A percentile compares a stretch with the other conserved stretches of the same genome.
Evolutionary conservation across 37 sponge, comb jelly and placozoan genomes (phyloP).

Genomic region (Tethya wilhelma): DNA sequence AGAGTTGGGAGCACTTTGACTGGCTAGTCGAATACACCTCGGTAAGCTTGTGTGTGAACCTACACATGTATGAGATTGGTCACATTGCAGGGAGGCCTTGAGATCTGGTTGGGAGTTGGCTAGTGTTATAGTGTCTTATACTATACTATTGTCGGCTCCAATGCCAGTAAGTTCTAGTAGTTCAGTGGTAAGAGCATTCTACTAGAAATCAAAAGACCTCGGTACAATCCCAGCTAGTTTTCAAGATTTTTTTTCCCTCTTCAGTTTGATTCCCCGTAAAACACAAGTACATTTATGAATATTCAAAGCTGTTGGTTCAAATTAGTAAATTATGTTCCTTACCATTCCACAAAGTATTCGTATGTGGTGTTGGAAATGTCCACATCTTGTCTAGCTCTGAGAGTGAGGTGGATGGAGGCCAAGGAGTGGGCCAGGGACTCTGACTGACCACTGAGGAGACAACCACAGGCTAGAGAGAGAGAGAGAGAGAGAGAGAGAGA

Average conservation of each 20-base stretch:
- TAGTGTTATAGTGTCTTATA: not conserved
- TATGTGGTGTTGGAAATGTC: conserved; percentile 51
- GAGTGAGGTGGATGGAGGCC: conserved; percentile 70
- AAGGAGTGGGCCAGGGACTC: conserved; percentile 73
- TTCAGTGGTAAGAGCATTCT: no score
- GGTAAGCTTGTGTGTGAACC: conserved; percentile 52
- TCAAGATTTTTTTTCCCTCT: no score
- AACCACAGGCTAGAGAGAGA: conserved; percentile 2
- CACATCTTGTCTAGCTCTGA: conserved; percentile 8
- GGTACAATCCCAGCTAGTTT: no score
- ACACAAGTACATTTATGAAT: no score
- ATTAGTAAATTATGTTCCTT: not conserved
- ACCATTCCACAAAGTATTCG: conserved; percentile 83
- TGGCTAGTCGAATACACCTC: not conserved
- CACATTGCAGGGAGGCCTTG: not conserved
- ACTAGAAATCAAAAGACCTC: not conserved
- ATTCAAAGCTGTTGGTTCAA: no score
- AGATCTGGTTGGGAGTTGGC: not conserved
- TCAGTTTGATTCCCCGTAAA: no score
- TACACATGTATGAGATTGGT: conserved; percentile 10
- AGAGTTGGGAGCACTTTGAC: conserved; percentile 4
- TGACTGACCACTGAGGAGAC: not conserved
- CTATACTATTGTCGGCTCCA: no score
- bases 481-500: not conserved
- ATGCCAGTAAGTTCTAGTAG: no score